phyloP scores from a whole-genome alignment of 2,797 vertebrate species.

The Pangasius krempfi region DNA sequence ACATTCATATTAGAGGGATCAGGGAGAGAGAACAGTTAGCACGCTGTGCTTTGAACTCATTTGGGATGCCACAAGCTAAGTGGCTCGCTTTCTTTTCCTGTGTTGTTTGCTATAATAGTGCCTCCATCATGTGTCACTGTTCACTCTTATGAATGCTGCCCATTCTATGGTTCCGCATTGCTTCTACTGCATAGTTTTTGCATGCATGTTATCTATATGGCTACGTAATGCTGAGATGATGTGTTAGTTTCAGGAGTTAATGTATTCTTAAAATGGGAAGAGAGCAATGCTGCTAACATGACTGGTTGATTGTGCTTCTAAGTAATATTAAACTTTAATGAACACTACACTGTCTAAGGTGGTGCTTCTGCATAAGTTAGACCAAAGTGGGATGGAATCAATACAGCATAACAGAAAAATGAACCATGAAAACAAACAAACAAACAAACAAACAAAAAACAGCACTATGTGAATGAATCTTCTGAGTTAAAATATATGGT shows the following conservation, averaged over 20 bases:
- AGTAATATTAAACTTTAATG: constrained; percentile 44
- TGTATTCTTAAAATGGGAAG: constrained; percentile 23
- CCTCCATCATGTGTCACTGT: constrained; percentile 6
- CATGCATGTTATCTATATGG: constrained; percentile 10
- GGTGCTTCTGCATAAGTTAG: constrained; percentile 15
- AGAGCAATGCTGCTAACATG: constrained; percentile 17
- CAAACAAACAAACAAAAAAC: not conserved
- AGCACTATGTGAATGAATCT: not conserved
- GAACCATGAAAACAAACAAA: not conserved
- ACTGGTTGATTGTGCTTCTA: constrained; percentile 30
- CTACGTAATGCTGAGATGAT: constrained; percentile 11
- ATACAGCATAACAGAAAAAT: constrained; percentile 28
- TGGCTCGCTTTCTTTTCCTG: not conserved
- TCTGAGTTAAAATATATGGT: not conserved
- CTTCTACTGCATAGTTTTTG: constrained; percentile 14
- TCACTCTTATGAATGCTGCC: constrained; percentile 5
- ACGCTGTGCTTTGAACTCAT: not conserved
- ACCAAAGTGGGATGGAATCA: constrained; percentile 22
- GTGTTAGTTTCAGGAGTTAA: constrained; percentile 20
- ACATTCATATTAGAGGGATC: not conserved
- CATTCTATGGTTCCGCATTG: constrained; percentile 1
- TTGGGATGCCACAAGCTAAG: not conserved
- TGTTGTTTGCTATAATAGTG: constrained; percentile 10
- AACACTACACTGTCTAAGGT: constrained; percentile 9
- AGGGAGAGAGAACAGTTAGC: not conserved